Evolutionary conservation across 2,888 invertebrate genomes (phyloP).

Genomic region (Lasioglossum villosulum): DNA sequence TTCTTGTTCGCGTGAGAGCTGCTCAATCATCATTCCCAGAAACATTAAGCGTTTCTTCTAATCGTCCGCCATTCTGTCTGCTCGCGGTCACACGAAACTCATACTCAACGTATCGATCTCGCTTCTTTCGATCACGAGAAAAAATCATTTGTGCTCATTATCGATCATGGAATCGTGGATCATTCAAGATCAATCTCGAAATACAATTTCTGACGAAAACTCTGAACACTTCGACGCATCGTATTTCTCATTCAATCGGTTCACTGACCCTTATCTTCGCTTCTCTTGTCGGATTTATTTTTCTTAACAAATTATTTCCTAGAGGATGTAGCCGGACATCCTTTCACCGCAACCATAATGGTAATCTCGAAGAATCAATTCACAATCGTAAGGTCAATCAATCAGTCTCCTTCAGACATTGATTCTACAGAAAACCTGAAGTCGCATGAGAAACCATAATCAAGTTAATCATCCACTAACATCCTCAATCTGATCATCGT

Average conservation of each 20-base stretch:
- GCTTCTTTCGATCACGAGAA: not conserved
- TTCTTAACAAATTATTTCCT: not conserved
- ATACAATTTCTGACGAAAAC: not conserved
- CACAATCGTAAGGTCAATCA: not conserved
- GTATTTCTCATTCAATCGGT: not conserved
- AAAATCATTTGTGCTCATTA: not conserved
- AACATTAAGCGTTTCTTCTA: not conserved
- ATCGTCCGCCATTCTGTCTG: not conserved
- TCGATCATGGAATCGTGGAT: not conserved
- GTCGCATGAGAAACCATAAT: not conserved
- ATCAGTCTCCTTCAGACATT: not conserved
- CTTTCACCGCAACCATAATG: not conserved
- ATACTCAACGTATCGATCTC: not conserved
- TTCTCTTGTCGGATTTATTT: not conserved
- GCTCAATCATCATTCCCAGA: not conserved
- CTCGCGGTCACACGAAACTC: conserved; percentile 7
- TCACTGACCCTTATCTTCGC: not conserved
- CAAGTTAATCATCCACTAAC: not conserved
- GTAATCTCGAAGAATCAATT: not conserved
- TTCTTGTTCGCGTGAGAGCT: not conserved
- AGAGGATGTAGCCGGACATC: not conserved
- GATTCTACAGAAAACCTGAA: not conserved
- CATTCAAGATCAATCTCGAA: not conserved
- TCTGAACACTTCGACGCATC: not conserved
- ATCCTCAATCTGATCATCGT: not conserved